phyloP scores from a whole-genome alignment of 2,888 invertebrate genomes.

The Sarcophaga rosellei region DNA sequence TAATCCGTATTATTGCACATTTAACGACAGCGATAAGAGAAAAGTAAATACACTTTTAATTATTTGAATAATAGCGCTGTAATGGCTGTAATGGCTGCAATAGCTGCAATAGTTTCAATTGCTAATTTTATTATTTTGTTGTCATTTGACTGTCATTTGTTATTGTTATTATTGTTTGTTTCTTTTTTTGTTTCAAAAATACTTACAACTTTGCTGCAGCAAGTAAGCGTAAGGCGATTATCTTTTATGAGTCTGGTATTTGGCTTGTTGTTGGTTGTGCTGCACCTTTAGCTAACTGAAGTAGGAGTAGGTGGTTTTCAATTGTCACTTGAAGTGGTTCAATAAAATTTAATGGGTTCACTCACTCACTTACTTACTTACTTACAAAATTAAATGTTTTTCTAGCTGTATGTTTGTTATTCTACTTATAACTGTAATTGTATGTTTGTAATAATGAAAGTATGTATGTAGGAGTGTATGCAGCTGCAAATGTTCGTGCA shows the following conservation, averaged over 20 bases:
- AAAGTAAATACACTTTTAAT: slow-evolving; percentile 54
- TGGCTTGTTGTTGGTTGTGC: neutral
- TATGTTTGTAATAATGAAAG: too few relatives aligned
- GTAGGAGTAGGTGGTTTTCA: slow-evolving; percentile 27
- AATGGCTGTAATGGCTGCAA: neutral
- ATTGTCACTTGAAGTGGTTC: slow-evolving; percentile 56
- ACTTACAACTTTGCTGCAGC: neutral
- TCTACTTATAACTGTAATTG: neutral
- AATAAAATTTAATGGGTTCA: slow-evolving; percentile 66
- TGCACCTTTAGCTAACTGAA: slow-evolving; percentile 20
- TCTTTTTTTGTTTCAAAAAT: neutral
- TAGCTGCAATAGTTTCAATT: slow-evolving; percentile 25
- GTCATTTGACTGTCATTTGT: neutral
- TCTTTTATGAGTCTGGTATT: neutral
- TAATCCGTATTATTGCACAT: slow-evolving; percentile 32
- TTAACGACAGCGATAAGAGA: slow-evolving; percentile 57
- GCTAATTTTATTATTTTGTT: slow-evolving; percentile 46
- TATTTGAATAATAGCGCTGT: slow-evolving; percentile 41
- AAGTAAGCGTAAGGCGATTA: neutral
- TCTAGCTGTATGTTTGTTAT: slow-evolving; percentile 63
- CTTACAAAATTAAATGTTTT: slow-evolving; percentile 36
- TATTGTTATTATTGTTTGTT: neutral
- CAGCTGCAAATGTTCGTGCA: slow-evolving; percentile 13
- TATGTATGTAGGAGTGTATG: neutral
- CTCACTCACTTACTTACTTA: slow-evolving; percentile 47